Base-by-base conservation (phyloP, 2,888 invertebrate species). In the Sphecodes monilicornis region DNA sequence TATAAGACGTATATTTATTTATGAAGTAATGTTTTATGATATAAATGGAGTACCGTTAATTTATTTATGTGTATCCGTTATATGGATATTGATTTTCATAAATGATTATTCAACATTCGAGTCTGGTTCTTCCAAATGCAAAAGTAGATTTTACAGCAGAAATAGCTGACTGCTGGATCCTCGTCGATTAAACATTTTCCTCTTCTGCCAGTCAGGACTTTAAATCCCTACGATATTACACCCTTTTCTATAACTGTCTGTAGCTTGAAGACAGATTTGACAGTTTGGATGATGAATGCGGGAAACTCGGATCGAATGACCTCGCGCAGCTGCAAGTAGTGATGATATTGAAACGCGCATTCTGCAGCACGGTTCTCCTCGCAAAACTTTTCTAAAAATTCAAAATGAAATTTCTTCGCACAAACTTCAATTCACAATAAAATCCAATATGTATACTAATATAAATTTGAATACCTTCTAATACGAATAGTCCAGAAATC, bases 221-320 rank as follows among this genome's bases (percentile, higher is more conserved):
- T 32, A 32, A 64, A 64, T 73, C 50, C 39, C 46, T 39, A 26
- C 32, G 41, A 46, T 78, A 78, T 57, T 39, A 70, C 57, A 60
- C 46, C 36, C 13, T 50, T 69, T 57, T 16, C 36, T 22, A 26
- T 69, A n/a, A n/a, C 46, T 54, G 29, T 64, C 64, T 64, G 64
- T 8, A 22, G 18, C 8, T 32, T 64, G 32, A 32, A 64, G 64
- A 64, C 64, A 29, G 64, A 32, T 32, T 29, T 18, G 29, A 29
- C 64, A 64, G 64, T 64, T 32, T 1, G 64, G 64, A 64, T 64
- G 64, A 64, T 32, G 64, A 32, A 64, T 64, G 64, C 64, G 64
- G 64, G 32, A 32, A 64, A 64, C 64, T 32, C 22, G 64, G 18
- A 10, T 32, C 13, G 32, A 64, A 64, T 32, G 64, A 64, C 64